Evolutionary conservation across 2,797 vertebrate species (phyloP), one percentile per base, ranked within the genome.

Genomic region (Melanogrammus aeglefinus): DNA sequence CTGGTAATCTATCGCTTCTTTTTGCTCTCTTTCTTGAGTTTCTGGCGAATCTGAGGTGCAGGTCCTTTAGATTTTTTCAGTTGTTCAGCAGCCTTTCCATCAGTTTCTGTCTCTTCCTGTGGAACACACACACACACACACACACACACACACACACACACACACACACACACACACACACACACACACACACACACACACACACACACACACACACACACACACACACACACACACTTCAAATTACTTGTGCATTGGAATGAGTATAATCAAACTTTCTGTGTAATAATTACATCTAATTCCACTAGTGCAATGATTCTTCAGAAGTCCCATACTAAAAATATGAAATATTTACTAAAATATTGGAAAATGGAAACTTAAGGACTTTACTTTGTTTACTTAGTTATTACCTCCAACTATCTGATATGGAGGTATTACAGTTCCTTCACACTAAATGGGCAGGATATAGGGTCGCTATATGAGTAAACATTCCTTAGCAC

Each of bases 11-110:
- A 95, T 92, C 95, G 88, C 85, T 95, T 95, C 90, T 95, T 95
- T 85, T 95, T 95, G 87, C 93, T 94, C 81, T 95, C 95, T 85
- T 95, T 95, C 86, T 95, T 95, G 74, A 88, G 85, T 84, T 95
- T 95, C 87, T 94, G 95, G 79, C 94, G 89, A 70, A 89, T 87
- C 83, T 89, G 94, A 51, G 92, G 84, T 2, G 83, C 77, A 1
- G 90, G 31, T 81, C 89, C 91, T 91, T 95, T 95, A 2, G 91
- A 72, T 84, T 94, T 95, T 87, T 91, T 94, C 81, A 82, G 88
- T 77, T 91, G 92, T 73, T 95, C 95, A 2, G 86, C 77, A 1
- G 81, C 47, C 76, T 90, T 94, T 14, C 83, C 76, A 1, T 94
- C 93, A 35, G 51, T 78, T 75, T 94, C 93, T 0, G 81, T 80